Conservation (phyloP, 2,888 invertebrate genomes). For the Eucera pruinosa region DNA sequence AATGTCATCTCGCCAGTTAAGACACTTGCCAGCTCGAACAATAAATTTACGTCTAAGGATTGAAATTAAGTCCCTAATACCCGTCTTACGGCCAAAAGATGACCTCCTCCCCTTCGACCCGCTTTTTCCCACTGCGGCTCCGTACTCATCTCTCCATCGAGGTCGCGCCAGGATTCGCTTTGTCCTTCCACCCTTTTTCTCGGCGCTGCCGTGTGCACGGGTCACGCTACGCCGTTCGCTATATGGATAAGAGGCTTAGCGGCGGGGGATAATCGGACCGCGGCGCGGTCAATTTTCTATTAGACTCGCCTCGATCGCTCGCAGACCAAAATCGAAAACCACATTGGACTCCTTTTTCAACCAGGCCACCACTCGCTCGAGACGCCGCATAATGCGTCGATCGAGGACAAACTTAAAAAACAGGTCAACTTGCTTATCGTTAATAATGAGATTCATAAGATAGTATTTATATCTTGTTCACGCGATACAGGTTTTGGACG, state of each 20-base stretch:
- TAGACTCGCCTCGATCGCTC: neutral
- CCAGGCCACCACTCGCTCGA: too few species aligned
- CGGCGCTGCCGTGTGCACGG: neutral
- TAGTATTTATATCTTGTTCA: too few species aligned
- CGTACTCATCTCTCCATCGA: neutral
- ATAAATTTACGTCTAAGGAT: constrained; percentile 47
- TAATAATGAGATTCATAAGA: too few species aligned
- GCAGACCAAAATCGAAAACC: constrained; percentile 20
- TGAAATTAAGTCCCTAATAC: constrained; percentile 50
- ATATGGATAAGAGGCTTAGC: constrained; percentile 48
- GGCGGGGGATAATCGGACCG: constrained; percentile 33
- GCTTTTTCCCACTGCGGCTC: constrained; percentile 6
- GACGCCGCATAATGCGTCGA: constrained; percentile 12
- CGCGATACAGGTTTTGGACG: too few species aligned
- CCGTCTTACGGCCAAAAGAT: constrained; percentile 25
- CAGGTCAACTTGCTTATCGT: too few species aligned
- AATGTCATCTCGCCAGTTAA: neutral
- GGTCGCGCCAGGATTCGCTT: constrained; percentile 13
- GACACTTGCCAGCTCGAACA: constrained; percentile 1
- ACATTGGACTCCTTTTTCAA: neutral
- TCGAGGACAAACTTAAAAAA: neutral
- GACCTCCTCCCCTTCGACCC: constrained; percentile 11
- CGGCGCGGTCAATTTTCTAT: constrained; percentile 47
- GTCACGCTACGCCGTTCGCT: constrained; percentile 9
- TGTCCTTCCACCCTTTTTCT: constrained; percentile 23